phyloP scores from a whole-genome alignment of 1,140 invertebrate genomes.

The Polyergus mexicanus region DNA sequence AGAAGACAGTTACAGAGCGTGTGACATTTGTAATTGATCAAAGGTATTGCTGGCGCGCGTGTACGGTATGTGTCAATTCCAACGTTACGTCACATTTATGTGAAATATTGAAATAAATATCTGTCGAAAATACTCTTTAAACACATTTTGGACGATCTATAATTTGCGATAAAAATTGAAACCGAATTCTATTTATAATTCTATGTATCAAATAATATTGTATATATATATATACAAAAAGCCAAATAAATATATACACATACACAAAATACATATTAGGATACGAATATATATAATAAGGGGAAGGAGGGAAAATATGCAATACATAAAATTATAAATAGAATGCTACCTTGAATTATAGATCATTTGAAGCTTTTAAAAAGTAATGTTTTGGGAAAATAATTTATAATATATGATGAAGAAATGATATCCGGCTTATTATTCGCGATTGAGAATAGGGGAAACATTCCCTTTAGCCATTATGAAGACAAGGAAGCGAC shows the following conservation, averaged over 20 bases:
- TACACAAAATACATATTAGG: too few species aligned
- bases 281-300: too few species aligned
- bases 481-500: slow-evolving; percentile 11
- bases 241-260: too few species aligned
- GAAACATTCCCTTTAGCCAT: neutral
- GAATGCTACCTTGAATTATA: too few species aligned
- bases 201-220: too few species aligned
- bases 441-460: neutral
- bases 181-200: too few species aligned
- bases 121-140: neutral
- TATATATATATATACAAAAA: too few species aligned
- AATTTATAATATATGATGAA: slow-evolving; percentile 13
- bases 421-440: neutral
- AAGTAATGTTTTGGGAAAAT: slow-evolving; percentile 28
- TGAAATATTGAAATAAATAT: slow-evolving; percentile 14
- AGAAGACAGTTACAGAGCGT: neutral
- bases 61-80: neutral
- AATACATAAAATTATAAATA: too few species aligned
- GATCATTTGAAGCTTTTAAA: too few species aligned
- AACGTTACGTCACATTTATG: neutral
- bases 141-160: too few species aligned
- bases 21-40: slow-evolving; percentile 41
- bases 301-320: too few species aligned
- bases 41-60: neutral
- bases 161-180: too few species aligned